Evolutionary conservation across 2,113 vertebrate species (phyloP), one percentile per base, ranked within the genome.

Genomic region (Macaca fascicularis): DNA sequence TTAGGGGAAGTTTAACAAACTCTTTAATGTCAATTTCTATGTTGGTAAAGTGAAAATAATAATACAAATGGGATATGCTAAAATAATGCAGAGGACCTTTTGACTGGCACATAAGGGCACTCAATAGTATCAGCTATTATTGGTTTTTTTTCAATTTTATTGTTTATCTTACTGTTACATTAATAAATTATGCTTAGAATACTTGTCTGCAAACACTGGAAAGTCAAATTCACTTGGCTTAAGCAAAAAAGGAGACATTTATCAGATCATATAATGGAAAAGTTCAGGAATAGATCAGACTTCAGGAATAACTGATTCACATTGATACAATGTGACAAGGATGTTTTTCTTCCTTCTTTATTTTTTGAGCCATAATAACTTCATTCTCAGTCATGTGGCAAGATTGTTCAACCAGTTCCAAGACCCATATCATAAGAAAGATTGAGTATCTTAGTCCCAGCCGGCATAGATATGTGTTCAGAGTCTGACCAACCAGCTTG

Each of bases 11-110:
- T 76, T 50, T 32, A 25, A 67, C 7, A 52, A 78, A 69, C 27
- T 89, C n/a, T 74, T 64, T 90, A 86, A 91, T 94, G 40, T 95
- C 55, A 70, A 48, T 90, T 81, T 93, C 57, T 79, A 3, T 82
- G 16, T 55, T 94, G 87, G n/a, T 92, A 82, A 93, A 93, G 38
- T 70, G 40, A 12, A 38, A 93, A 92, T 89, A 78, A n/a, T 38
- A 89, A 59, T 61, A 75, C 27, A 55, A 70, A 19, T 6, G 83
- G 55, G 61, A 87, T 70, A 55, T 87, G 32, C 14, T 87, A 32
- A 86, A 82, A 82, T 89, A 83, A 97, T 43, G 61, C 57, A 74
- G 59, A 89, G 1, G 35, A 59, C 14, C 10, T 2, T 32, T 8
- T 85, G 78, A 84, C 35, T 84, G 75, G 4, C 9, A n/a, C 52